Conservation (phyloP, 30 jellyfish, hydroid and myxozoan species). For the Aurelia aurita complex sp. Pacific region DNA sequence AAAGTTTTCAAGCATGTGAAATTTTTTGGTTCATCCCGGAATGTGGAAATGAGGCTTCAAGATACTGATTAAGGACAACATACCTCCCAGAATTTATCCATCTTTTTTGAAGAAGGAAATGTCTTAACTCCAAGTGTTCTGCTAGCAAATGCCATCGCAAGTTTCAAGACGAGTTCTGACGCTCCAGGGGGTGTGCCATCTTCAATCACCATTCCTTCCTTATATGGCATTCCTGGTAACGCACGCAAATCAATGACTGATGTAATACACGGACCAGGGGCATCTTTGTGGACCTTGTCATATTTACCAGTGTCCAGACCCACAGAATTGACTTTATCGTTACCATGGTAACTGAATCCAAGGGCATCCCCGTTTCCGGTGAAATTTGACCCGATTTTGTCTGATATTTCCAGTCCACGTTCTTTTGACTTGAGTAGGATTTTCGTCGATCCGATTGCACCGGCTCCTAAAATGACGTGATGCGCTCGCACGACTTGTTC, state of each 20-base stretch:
- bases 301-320: constrained; percentile 63
- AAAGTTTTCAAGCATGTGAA: neutral
- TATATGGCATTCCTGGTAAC: constrained; percentile 9
- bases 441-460: constrained; percentile 71
- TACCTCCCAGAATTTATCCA: constrained; percentile 37
- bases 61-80: neutral
- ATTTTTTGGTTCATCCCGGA: neutral
- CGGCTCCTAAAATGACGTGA: constrained; percentile 75
- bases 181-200: constrained; percentile 75
- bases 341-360: constrained; percentile 71
- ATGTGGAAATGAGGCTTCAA: neutral
- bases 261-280: constrained; percentile 79
- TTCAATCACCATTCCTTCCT: constrained; percentile 46
- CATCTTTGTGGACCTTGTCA: constrained; percentile 30
- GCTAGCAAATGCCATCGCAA: constrained; percentile 62
- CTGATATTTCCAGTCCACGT: constrained; percentile 68
- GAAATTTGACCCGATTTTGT: constrained; percentile 46
- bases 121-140: constrained; percentile 41
- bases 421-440: constrained; percentile 63
- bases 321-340: constrained; percentile 42
- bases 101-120: constrained; percentile 27
- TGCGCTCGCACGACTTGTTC: constrained; percentile 63
- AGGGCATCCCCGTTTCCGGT: constrained; percentile 78
- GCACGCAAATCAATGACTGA: constrained; percentile 49
- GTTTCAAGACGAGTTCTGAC: constrained; percentile 11